A percentile compares a stretch with the other conserved stretches of the same genome.
Evolutionary conservation across 2,797 vertebrate genomes (phyloP).

Genomic region (Hozukius guyotensis): DNA sequence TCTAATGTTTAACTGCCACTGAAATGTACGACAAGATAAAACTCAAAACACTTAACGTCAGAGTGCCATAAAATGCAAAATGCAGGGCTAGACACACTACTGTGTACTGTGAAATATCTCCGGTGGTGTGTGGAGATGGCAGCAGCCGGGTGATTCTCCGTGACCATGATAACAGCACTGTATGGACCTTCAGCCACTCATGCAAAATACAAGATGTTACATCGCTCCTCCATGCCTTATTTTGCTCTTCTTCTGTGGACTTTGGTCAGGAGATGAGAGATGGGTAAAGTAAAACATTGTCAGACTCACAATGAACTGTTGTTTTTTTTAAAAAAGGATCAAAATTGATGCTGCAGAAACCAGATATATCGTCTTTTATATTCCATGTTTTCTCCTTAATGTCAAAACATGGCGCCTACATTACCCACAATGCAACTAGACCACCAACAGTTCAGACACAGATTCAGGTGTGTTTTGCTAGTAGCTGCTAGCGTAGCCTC

Average conservation of each 20-base stretch:
- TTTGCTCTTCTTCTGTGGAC: not conserved
- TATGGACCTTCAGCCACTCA: slow-evolving; percentile 7
- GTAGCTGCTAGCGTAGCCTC: not conserved
- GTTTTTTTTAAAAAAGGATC: not conserved
- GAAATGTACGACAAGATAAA: slow-evolving; percentile 33
- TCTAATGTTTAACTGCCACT: slow-evolving; percentile 46
- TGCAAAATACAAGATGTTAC: slow-evolving; percentile 29
- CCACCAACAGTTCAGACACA: not conserved
- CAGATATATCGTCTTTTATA: too few relatives aligned
- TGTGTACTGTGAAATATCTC: slow-evolving; percentile 22
- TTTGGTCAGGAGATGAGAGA: not conserved
- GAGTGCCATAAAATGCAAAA: slow-evolving; percentile 61
- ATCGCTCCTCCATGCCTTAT: not conserved
- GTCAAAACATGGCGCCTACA: not conserved
- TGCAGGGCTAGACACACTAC: not conserved
- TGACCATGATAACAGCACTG: slow-evolving; percentile 25
- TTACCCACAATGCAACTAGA: not conserved
- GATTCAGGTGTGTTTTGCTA: not conserved
- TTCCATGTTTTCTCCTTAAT: not conserved
- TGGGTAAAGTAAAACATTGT: not conserved
- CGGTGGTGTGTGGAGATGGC: not conserved
- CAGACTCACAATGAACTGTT: not conserved
- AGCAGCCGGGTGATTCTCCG: not conserved
- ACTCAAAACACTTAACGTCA: not conserved
- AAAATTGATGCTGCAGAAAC: not conserved